Base-by-base conservation (phyloP, 2,797 vertebrate species). In the Merluccius polli region DNA sequence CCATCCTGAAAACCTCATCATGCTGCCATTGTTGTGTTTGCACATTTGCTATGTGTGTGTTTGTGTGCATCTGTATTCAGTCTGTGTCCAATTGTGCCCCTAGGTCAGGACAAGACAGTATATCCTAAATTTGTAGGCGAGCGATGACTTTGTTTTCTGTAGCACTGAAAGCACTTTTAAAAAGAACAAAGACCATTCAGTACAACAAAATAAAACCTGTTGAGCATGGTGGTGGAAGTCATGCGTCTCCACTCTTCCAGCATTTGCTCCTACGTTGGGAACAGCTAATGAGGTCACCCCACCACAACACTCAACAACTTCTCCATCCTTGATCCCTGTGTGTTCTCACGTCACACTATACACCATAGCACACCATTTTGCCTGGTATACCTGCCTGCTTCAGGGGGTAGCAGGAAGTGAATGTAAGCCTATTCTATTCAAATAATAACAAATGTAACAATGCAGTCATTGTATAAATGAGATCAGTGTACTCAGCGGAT, bases 41-140 rank as follows among this genome's bases (percentile, higher is more conserved):
- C 52, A 59, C 5, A n/a, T n/a, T 52, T 21, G 48, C 48, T n/a
- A n/a, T 73, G 71, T 52, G 71, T 73, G 71, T 30, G 38, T 44
- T 13, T 72, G 32, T 70, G 31, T 35, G 70, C 36, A 8, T 59
- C 21, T 59, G 52, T 59, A 24, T 59, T 59, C 21, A 59, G 52
- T 59, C 8, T 59, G 52, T 59, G 21, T 59, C 48, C 48, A 48
- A 16, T 48, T 48, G 44, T 18, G 44, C 16, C 44, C 44, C 4
- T 16, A 48, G 44, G 16, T 48, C 16, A 48, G 44, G 44, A 3
- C 44, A n/a, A 59, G 18, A 59, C 21, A 59, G 48, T 59, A n/a
- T 59, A 59, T 59, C 7, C 21, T 8, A 10, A 18, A n/a, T 59
- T n/a, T 38, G 36, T 1, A 38, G 5, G 36, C 11, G 11, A 38